Percentiles rank a stretch among this genome's conserved stretches.
phyloP scores from a whole-genome alignment of 2,797 vertebrate species.

The Manis crassicaudata region DNA sequence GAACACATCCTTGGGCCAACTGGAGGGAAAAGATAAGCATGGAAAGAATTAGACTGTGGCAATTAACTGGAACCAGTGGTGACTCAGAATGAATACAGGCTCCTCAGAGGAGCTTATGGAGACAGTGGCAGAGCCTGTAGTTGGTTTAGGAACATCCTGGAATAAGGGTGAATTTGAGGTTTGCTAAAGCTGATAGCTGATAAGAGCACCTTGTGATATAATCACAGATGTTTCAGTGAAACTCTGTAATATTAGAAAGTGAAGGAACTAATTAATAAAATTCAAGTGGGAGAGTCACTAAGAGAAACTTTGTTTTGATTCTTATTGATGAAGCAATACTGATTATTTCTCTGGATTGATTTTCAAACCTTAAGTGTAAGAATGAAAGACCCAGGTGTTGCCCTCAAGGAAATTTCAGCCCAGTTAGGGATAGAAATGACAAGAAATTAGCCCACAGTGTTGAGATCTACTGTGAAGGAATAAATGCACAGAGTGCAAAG shows the following conservation, averaged over 20 bases:
- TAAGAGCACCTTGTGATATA: too few relatives aligned
- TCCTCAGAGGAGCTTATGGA: neutral
- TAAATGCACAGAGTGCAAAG: neutral
- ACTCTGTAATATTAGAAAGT: neutral
- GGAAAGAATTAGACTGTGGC: neutral
- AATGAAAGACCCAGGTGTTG: neutral
- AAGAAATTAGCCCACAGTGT: neutral
- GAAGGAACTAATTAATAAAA: neutral
- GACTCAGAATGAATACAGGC: neutral
- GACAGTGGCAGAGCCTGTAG: neutral
- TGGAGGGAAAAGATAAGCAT: neutral
- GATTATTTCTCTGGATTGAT: neutral
- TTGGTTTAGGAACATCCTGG: neutral
- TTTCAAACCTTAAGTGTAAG: neutral
- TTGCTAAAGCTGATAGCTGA: neutral
- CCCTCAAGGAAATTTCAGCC: neutral
- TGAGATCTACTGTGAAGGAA: neutral
- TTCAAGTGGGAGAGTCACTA: rapidly evolving
- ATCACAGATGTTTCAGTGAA: neutral
- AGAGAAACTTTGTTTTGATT: neutral
- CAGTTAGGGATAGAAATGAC: neutral
- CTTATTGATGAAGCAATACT: neutral
- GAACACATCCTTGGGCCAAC: neutral
- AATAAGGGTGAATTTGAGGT: neutral
- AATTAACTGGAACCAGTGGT: neutral